These are phyloP conservation scores for Melipona bicolor DNA, from an alignment of 2,888 invertebrate genomes.

Conservation along the genomic window DNA sequence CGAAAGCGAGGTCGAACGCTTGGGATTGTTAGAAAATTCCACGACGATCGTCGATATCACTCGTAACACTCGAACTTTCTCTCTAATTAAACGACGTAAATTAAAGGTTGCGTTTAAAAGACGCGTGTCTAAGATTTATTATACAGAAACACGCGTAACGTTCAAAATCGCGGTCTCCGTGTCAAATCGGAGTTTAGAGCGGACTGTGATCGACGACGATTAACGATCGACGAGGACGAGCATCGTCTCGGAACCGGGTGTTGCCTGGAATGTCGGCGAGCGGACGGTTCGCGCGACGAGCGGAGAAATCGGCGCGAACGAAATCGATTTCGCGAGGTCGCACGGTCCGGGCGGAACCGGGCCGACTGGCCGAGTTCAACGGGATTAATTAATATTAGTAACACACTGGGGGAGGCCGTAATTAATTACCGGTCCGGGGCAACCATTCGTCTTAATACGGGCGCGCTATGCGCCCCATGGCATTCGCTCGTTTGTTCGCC, in stretches of 20 bases:
- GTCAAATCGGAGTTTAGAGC: no score
- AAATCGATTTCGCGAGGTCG: slow-evolving; percentile 24
- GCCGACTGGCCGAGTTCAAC: slow-evolving; percentile 37
- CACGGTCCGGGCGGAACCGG: slow-evolving; percentile 16
- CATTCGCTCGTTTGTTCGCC: slow-evolving; percentile 73
- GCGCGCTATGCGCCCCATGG: slow-evolving; percentile 67
- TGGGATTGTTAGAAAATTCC: background rate
- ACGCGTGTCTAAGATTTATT: no score
- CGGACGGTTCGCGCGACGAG: background rate
- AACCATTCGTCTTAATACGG: slow-evolving; percentile 76
- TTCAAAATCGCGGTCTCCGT: no score
- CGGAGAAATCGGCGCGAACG: slow-evolving; percentile 7
- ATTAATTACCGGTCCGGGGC: slow-evolving; percentile 74
- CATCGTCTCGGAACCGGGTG: background rate
- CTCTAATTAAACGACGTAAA: no score
- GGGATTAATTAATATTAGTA: slow-evolving; percentile 80
- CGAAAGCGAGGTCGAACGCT: slow-evolving; percentile 6
- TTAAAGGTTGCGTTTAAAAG: no score
- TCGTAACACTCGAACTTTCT: no score
- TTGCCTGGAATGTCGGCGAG: background rate
- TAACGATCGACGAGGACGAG: background rate
- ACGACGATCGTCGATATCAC: background rate
- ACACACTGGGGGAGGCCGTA: slow-evolving; percentile 76
- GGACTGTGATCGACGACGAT: background rate
- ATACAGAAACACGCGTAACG: no score